Base-by-base conservation (phyloP, 2,888 invertebrate species). In the Drosophila monieri region DNA sequence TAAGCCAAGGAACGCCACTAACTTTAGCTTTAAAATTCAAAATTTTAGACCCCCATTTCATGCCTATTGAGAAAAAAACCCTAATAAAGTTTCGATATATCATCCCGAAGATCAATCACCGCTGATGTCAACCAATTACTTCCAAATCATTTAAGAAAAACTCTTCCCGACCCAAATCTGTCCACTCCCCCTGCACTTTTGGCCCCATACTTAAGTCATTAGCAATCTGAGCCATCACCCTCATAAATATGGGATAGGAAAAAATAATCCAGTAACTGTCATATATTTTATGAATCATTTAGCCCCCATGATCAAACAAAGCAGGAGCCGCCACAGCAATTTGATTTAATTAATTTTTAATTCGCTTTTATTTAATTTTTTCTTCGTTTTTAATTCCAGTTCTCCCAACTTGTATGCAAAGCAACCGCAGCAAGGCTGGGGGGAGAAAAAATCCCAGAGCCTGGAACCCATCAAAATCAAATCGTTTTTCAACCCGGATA, bases 311-410 rank as follows among this genome's bases (percentile, higher is more conserved):
- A 70, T 37, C 46, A 15, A 46, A 14, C 14, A 35, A 46, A 64
- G 49, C 48, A 53, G 76, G 30, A 60, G 65, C 61, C 51, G 57
- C 72, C 64, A 65, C 70, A 73, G 57, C 77, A 77, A 80, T 76
- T 86, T 80, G 69, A 72, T 64, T 86, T 84, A 80, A 80, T 80
- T 80, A 84, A 80, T 86, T 86, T 86, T 84, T 84, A 80, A 83
- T 84, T 86, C 69, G 76, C 77, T 86, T 84, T 64, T 76, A 77
- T 80, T 86, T 69, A 86, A 41, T 46, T 48, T 46, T 54, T 52
- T 41, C 25, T 48, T 46, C 51, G 47, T 60, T 64, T 52, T 41
- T 30, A 35, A 46, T 25, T 67, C 52, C 41, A 39, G 49, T 48
- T 58, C 57, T 49, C 23, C 23, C 67, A 77, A 64, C 70, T 75